Evolutionary conservation across 2,113 vertebrate genomes (phyloP).

Genomic region (Naja naja): DNA sequence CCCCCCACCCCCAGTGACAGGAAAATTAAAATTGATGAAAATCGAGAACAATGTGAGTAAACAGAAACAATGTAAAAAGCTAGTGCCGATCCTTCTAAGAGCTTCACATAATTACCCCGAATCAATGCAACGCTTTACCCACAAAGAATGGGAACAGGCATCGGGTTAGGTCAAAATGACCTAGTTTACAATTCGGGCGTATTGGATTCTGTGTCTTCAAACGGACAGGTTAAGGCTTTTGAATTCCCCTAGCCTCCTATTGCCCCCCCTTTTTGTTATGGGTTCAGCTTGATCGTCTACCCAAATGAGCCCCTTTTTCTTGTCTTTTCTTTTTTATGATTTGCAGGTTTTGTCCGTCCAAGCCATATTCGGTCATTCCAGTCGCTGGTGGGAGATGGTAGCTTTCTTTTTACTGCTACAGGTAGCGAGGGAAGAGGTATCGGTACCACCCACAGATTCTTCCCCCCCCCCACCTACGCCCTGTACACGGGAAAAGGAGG

Average conservation of each 20-base stretch:
- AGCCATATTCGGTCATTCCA: not conserved
- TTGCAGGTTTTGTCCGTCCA: not conserved
- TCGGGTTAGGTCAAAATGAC: slow-evolving; percentile 55
- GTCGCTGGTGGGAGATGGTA: not conserved
- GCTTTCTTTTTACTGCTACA: not conserved
- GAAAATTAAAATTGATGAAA: slow-evolving; percentile 68
- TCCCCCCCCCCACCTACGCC: fast-evolving
- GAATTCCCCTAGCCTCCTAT: not conserved
- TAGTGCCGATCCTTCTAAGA: slow-evolving; percentile 38
- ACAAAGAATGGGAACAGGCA: slow-evolving; percentile 18
- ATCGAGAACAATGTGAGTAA: slow-evolving; percentile 54
- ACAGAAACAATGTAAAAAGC: slow-evolving; percentile 54
- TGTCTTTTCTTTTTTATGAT: not conserved
- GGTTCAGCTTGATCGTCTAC: too few species aligned
- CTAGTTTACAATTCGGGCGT: not conserved
- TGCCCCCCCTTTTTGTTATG: not conserved
- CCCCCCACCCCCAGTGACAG: slow-evolving; percentile 53
- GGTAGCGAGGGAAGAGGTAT: not conserved
- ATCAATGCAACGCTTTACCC: slow-evolving; percentile 40
- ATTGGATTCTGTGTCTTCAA: not conserved
- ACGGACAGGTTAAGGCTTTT: not conserved
- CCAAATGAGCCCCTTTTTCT: not conserved
- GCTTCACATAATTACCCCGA: slow-evolving; percentile 51
- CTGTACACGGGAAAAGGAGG: not conserved
- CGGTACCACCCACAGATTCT: not conserved